Evolutionary conservation across 2,113 vertebrate species (phyloP), one percentile per base, ranked within the genome.

Genomic region (Anarhynchus alexandrinus): DNA sequence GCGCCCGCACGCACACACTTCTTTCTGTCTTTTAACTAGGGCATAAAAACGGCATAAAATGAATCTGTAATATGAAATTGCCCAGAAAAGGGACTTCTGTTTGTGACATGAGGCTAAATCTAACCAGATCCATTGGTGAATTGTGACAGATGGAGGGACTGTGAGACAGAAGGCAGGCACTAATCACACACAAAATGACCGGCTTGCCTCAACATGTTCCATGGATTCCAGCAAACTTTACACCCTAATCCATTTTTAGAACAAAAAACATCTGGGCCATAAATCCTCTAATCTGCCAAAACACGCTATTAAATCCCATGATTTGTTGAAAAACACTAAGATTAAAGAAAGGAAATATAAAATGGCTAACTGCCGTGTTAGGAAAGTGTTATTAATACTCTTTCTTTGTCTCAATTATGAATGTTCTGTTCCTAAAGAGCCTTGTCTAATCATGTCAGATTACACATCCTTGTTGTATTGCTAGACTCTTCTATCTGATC

Each of bases 291-390:
- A 99, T 99, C 99, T 99, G 99, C 98, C 98, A 98, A 98, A 98
- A 98, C 98, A 98, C 86, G 96, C 98, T 99, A 99, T 99, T 99
- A 99, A 99, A 99, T 99, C 99, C 99, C 94, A 98, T 97, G 99
- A 99, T 99, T 99, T 99, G 99, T 99, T 99, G 99, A 99, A 99
- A 99, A 99, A 99, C 99, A 99, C 98, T 98, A 98, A 99, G 99
- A 99, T 99, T 99, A 99, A 98, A 98, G 98, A 98, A 98, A 98
- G 98, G 98, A 98, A 99, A 98, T 99, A 98, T 98, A 99, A 98
- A 99, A 99, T 98, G 98, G 98, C 98, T 98, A 98, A 98, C 98
- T 98, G 99, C 98, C 97, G 98, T 97, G 98, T 98, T 97, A 97
- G 96, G 97, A 98, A 98, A 97, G 98, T 99, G 99, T 98, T 98